Evolutionary conservation across 2,888 invertebrate species (phyloP).

Genomic region (Melinaea menophilus): DNA sequence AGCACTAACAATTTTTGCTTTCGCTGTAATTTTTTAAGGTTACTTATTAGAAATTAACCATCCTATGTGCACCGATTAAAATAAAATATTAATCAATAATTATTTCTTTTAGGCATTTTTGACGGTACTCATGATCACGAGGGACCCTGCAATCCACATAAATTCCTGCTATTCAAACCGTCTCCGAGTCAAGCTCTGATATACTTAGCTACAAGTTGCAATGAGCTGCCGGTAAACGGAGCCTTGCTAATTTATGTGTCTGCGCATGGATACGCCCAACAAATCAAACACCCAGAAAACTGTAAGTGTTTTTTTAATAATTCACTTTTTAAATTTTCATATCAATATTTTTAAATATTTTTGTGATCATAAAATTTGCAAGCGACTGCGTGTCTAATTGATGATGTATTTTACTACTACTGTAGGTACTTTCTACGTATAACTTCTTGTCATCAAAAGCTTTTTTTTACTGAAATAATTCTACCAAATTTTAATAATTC

Average conservation of each 20-base stretch:
- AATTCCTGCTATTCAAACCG: constrained; percentile 96
- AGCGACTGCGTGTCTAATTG: too few relatives aligned
- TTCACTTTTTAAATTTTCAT: neutral
- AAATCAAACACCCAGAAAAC: constrained; percentile 89
- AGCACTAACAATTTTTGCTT: too few relatives aligned
- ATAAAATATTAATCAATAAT: neutral
- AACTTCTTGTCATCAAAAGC: too few relatives aligned
- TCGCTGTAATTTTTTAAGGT: too few relatives aligned
- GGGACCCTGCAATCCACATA: constrained; percentile 88
- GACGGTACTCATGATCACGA: constrained; percentile 26
- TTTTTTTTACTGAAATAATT: too few relatives aligned
- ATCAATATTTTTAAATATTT: neutral
- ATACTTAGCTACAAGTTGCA: constrained; percentile 94
- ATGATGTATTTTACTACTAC: too few relatives aligned
- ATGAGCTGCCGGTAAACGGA: constrained; percentile 94
- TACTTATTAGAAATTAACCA: too few relatives aligned
- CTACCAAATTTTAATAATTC: too few relatives aligned
- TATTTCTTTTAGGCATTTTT: constrained; percentile 32
- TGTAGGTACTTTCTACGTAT: too few relatives aligned
- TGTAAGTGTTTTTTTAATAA: constrained; percentile 81
- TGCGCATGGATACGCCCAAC: constrained; percentile 91
- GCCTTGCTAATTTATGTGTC: constrained; percentile 95
- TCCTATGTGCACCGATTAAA: too few relatives aligned
- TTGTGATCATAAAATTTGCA: too few relatives aligned
- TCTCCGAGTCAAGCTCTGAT: constrained; percentile 95